Percentiles rank a stretch among this genome's conserved stretches.
Conservation (phyloP, 2,113 vertebrate species). For the Mohoua ochrocephala region DNA sequence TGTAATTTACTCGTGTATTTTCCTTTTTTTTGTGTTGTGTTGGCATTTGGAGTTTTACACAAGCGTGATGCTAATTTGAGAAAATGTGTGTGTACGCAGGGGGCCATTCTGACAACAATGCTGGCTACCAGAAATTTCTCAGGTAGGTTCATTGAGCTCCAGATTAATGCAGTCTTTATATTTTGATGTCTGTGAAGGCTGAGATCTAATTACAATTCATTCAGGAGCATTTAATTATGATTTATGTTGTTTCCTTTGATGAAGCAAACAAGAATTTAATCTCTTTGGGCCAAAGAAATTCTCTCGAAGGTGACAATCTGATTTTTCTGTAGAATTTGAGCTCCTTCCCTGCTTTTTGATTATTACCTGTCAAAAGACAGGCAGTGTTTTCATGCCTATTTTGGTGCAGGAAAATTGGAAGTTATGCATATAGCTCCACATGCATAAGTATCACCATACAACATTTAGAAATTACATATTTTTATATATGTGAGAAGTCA, state of each 20-base stretch:
- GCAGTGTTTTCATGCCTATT: neutral
- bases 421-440: neutral
- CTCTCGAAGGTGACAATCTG: neutral
- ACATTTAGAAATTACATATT: neutral
- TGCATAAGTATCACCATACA: neutral
- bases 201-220: neutral
- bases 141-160: slow-evolving; percentile 76
- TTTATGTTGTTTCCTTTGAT: neutral
- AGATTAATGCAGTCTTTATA: neutral
- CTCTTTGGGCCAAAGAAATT: neutral
- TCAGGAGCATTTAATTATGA: neutral
- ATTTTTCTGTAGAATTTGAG: neutral
- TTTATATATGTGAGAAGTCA: neutral
- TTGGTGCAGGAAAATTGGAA: neutral
- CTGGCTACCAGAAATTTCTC: slow-evolving; percentile 97
- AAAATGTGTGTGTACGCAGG: slow-evolving; percentile 72
- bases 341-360: neutral
- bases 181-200: neutral
- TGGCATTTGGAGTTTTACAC: neutral
- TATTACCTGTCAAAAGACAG: neutral
- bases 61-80: slow-evolving; percentile 9
- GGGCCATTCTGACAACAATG: slow-evolving; percentile 98
- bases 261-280: neutral
- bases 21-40: neutral
- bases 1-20: neutral